phyloP scores from a whole-genome alignment of 2,797 vertebrate genomes.

The Urosaurus nigricauda region DNA sequence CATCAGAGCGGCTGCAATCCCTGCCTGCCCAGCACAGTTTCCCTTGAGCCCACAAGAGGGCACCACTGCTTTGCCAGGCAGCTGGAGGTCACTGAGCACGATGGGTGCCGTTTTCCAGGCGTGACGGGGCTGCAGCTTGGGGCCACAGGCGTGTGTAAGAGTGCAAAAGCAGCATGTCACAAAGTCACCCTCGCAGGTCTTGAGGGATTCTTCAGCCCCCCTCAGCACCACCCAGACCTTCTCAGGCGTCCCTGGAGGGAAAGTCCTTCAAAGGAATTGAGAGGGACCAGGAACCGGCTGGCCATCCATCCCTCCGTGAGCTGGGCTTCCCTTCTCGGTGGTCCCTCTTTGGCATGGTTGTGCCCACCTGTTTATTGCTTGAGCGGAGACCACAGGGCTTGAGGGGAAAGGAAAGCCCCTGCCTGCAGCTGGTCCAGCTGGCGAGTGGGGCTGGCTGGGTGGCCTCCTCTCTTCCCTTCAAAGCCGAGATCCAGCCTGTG shows the following conservation, averaged over 20 bases:
- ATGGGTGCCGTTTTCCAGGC: no score
- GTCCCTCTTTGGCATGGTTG: neutral
- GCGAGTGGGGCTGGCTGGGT: no score
- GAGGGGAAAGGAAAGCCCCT: neutral
- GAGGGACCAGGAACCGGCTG: neutral
- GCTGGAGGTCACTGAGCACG: no score
- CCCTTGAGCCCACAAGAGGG: slow-evolving; percentile 52
- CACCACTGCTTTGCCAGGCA: slow-evolving; percentile 45
- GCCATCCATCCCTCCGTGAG: no score
- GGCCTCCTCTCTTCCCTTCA: no score
- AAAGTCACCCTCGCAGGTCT: neutral
- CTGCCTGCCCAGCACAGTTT: neutral
- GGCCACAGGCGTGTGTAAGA: neutral
- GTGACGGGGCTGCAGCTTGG: neutral
- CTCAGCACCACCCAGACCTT: neutral
- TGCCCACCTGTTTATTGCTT: slow-evolving; percentile 42
- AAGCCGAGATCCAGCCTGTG: neutral
- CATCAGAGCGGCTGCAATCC: neutral
- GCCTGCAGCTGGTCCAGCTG: neutral
- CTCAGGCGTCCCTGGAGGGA: neutral
- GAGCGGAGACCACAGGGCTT: neutral
- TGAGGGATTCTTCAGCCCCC: no score
- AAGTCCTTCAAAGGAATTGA: neutral
- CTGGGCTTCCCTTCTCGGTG: neutral
- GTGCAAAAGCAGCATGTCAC: neutral